A percentile compares a stretch with the other conserved stretches of the same genome.
phyloP scores from a whole-genome alignment of 2,113 vertebrate genomes.

The Peucedramus taeniatus region DNA sequence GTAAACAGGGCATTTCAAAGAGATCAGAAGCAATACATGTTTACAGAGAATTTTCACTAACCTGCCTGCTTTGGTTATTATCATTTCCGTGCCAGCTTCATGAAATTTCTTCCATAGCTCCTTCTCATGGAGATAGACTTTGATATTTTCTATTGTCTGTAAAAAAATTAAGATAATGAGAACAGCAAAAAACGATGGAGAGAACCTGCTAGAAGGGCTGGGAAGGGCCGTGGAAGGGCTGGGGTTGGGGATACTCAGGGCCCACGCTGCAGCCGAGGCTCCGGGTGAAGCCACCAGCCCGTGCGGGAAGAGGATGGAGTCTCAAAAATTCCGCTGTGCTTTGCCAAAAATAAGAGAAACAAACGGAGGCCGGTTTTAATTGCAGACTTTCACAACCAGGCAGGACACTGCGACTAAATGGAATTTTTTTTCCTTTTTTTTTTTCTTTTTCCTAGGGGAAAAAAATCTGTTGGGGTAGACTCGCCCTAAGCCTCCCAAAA shows the following conservation, averaged over 20 bases:
- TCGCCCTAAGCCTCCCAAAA: background rate
- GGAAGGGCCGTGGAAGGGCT: background rate
- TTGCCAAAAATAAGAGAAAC: constrained; percentile 30
- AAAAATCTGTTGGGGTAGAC: background rate
- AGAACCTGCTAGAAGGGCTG: background rate
- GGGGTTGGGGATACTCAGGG: background rate
- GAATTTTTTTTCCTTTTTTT: background rate
- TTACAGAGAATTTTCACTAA: constrained; percentile 64
- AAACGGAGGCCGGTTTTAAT: background rate
- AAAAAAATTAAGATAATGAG: background rate
- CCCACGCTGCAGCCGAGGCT: background rate
- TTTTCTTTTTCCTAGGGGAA: background rate
- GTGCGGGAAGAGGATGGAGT: background rate
- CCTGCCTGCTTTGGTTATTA: constrained; percentile 99
- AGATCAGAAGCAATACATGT: background rate
- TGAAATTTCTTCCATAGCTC: constrained; percentile 99
- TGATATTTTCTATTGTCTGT: constrained; percentile 96
- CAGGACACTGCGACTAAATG: background rate
- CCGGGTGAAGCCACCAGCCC: background rate
- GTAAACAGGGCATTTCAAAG: background rate
- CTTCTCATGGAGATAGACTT: constrained; percentile 93
- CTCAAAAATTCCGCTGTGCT: background rate
- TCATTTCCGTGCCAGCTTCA: constrained; percentile 97
- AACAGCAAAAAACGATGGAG: background rate
- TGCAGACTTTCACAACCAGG: background rate